Evolutionary conservation across 2,888 invertebrate genomes (phyloP).

Genomic region (Epinotia brunnichana): DNA sequence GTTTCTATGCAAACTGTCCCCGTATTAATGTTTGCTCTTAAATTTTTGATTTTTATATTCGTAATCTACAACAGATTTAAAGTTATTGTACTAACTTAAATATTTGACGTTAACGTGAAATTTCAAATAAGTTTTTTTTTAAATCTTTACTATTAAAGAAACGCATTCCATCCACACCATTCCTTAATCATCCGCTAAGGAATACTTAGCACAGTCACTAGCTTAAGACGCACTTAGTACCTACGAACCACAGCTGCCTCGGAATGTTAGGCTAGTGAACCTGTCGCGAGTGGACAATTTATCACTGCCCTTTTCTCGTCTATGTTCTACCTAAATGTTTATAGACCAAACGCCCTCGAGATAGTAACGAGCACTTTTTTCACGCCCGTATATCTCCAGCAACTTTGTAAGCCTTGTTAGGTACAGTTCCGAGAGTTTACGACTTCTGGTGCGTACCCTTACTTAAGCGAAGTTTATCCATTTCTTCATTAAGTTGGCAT

Average conservation of each 20-base stretch:
- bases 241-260: slow-evolving; percentile 2
- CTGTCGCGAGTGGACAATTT: slow-evolving; percentile 22
- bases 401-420: slow-evolving; percentile 41
- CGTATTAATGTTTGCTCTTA: too few species aligned
- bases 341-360: slow-evolving; percentile 22
- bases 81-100: too few species aligned
- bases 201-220: background rate
- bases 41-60: too few species aligned
- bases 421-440: slow-evolving; percentile 41
- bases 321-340: slow-evolving; percentile 31
- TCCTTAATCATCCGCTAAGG: background rate
- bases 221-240: background rate
- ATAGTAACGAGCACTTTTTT: slow-evolving; percentile 29
- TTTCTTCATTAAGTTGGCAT: slow-evolving; percentile 34
- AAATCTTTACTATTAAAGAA: background rate
- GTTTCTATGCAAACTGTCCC: too few species aligned
- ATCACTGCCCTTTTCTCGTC: slow-evolving; percentile 17
- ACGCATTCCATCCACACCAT: background rate
- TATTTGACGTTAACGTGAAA: too few species aligned
- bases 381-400: slow-evolving; percentile 30
- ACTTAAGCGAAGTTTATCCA: slow-evolving; percentile 20
- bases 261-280: slow-evolving; percentile 6
- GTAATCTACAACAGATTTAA: too few species aligned
- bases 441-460: slow-evolving; percentile 33
- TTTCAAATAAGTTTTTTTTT: too few species aligned